Percentiles rank a stretch among this genome's conserved stretches.
phyloP scores from a whole-genome alignment of 2,797 vertebrate species.

The Enteromius paludinosus region DNA sequence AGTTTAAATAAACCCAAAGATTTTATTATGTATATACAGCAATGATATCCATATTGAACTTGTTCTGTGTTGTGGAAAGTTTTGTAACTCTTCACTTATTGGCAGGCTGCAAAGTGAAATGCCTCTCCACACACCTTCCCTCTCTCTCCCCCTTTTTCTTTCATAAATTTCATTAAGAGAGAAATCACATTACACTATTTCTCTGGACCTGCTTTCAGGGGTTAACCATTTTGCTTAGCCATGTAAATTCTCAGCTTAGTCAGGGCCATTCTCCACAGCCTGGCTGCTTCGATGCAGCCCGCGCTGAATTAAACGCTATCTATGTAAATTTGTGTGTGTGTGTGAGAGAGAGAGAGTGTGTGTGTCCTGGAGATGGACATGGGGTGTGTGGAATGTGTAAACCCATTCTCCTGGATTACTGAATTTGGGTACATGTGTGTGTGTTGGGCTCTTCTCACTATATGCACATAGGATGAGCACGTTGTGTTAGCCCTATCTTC shows the following conservation, averaged over 20 bases:
- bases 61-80: conserved; percentile 36
- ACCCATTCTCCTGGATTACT: conserved; percentile 65
- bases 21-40: neutral
- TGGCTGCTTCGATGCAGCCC: conserved; percentile 59
- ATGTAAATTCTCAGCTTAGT: conserved; percentile 86
- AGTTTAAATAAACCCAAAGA: conserved; percentile 11
- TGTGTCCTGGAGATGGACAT: conserved; percentile 58
- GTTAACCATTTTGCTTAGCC: conserved; percentile 85
- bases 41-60: neutral
- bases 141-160: conserved; percentile 62
- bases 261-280: conserved; percentile 78
- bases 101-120: conserved; percentile 49
- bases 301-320: conserved; percentile 70
- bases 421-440: conserved; percentile 37
- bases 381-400: conserved; percentile 58
- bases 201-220: conserved; percentile 76
- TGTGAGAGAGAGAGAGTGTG: conserved; percentile 33
- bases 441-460: conserved; percentile 50
- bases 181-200: conserved; percentile 80
- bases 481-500: conserved; percentile 60
- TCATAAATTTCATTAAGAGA: conserved; percentile 82
- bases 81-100: conserved; percentile 48
- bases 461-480: conserved; percentile 60
- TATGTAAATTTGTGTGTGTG: conserved; percentile 68
- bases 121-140: conserved; percentile 18